A percentile compares a stretch with the other conserved stretches of the same genome.
Evolutionary conservation across 2,113 vertebrate genomes (phyloP).

Genomic region (Gobiocypris rarus): DNA sequence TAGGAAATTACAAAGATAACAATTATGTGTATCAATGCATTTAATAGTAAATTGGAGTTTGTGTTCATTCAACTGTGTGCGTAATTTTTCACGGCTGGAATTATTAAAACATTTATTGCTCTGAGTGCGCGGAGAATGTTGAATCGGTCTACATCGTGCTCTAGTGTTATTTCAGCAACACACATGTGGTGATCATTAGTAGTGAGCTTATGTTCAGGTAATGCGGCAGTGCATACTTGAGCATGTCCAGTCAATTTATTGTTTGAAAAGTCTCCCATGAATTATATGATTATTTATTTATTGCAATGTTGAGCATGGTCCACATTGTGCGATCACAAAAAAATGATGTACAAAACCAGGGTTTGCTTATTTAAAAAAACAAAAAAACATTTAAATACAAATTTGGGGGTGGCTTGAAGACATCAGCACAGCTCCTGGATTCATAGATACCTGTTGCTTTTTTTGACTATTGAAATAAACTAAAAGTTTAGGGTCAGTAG

Average conservation of each 20-base stretch:
- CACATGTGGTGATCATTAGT: not conserved
- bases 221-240: not conserved
- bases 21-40: slow-evolving; percentile 11
- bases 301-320: too few species aligned
- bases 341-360: too few species aligned
- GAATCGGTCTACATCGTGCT: not conserved
- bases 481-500: too few species aligned
- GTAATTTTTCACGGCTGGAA: slow-evolving; percentile 21
- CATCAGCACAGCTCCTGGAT: too few species aligned
- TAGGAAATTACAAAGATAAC: slow-evolving; percentile 31
- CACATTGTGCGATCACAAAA: too few species aligned
- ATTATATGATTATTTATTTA: too few species aligned
- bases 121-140: slow-evolving; percentile 12
- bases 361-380: too few species aligned
- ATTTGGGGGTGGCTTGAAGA: too few species aligned
- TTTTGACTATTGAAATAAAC: not conserved
- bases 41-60: not conserved
- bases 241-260: not conserved
- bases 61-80: not conserved
- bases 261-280: not conserved
- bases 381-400: too few species aligned
- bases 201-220: not conserved
- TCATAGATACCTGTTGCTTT: slow-evolving; percentile 1
- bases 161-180: slow-evolving; percentile 10
- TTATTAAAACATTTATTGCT: slow-evolving; percentile 40